Base-by-base conservation (phyloP, 2,888 invertebrate species). In the Lymantria dispar region DNA sequence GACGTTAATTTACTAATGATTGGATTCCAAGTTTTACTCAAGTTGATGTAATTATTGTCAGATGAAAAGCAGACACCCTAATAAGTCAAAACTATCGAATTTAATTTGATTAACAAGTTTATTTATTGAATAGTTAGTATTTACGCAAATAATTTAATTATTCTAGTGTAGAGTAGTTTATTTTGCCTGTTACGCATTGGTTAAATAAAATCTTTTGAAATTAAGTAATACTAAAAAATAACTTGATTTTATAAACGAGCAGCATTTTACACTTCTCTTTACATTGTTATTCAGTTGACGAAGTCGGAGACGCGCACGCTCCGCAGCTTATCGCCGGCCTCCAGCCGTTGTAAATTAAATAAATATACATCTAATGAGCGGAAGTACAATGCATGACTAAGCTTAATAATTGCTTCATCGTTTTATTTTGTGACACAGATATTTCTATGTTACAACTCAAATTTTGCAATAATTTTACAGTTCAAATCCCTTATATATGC, bases 281-380 rank as follows among this genome's bases (percentile, higher is more conserved):
- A 80, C 84, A 91, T 91, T 91, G 88, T 88, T 90, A 91, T 91
- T 91, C 91, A 85, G 87, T 76, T 76, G 76, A 71, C 83, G 85
- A 68, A 74, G 85, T 76, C 80, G 74, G 72, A 74, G 78, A 70
- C 83, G 85, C 83, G 83, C 89, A 85, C 89, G 87, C 89, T 76
- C 76, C 83, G 64, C 74, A 80, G 89, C 91, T 90, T 91, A 91
- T 91, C 90, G 87, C 77, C 79, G 70, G 74, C 77, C 79, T 83
- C 83, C 90, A 90, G 89, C 82, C 87, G 82, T 83, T 87, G 88
- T 88, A 89, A 90, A 91, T 91, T 89, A 90, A 90, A 90, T 90
- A 90, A 90, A 90, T 89, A 89, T 85, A 87, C 87, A 86, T 78
- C 84, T 90, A 90, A 91, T 91, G 90, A 91, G 89, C 83, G 85